Base-by-base conservation (phyloP, 2,888 invertebrate species). In the Lottia scabra region DNA sequence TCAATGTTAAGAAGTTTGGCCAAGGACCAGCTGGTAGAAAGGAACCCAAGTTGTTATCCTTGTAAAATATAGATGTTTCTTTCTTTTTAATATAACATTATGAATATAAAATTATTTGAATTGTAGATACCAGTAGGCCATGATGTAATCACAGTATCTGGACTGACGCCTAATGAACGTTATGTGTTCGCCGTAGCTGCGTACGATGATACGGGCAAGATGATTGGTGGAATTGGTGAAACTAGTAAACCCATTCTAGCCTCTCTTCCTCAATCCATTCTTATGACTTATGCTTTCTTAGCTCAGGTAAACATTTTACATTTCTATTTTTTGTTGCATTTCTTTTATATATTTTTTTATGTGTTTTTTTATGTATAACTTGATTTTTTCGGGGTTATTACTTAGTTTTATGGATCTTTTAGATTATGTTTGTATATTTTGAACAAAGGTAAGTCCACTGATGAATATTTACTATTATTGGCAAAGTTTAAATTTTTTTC, bases 161-260 rank as follows among this genome's bases (percentile, higher is more conserved):
- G 87, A 16, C 80, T 90, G 63, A 79, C 75, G 46, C 84, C 87
- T 13, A 84, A 87, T 72, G 84, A 87, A 74, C 82, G 84, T 43
- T 90, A 90, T 72, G 80, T 89, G 15, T 88, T 89, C 81, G 89
- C 89, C 38, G 83, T 90, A 15, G 89, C 87, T 48, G 89, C 89
- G 0, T 90, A 89, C 78, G 87, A 87, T 6, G 78, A 78, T 26
- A 86, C 88, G 19, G 89, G 90, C n/a, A 82, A 86, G 73, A 79
- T 90, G 71, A 89, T 90, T 63, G 89, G 89, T 1, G 75, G 82
- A 27, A 78, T 90, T 1, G 89, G 89, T 43, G 86, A 88, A 45
- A 85, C 87, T 19, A 87, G 87, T 26, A 83, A 82, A 71, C 87
- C 89, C 10, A 83, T 90, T 63, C 80, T 89, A 63, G 89, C 89